Conservation (phyloP, 2,888 invertebrate genomes). For the Andrena hattorfiana region DNA sequence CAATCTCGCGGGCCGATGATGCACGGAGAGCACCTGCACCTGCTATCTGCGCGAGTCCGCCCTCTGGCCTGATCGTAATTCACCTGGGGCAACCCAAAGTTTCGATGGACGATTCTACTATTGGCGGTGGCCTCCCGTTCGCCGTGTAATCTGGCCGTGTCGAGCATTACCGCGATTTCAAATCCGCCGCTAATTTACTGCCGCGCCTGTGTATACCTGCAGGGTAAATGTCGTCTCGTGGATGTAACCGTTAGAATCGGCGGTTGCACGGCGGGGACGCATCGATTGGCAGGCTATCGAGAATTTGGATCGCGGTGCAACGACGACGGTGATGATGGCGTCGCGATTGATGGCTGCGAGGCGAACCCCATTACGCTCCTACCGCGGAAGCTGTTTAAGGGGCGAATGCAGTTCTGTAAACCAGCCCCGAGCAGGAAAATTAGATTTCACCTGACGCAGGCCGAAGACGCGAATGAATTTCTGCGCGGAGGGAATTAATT, state of each 20-base stretch:
- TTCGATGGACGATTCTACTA: conserved; percentile 16
- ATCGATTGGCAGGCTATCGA: conserved; percentile 20
- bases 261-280: neutral
- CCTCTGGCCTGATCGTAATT: neutral
- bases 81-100: conserved; percentile 18
- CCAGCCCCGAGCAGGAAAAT: conserved; percentile 35
- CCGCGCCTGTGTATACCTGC: conserved; percentile 21
- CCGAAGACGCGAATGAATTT: conserved; percentile 5
- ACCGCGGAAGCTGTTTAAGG: conserved; percentile 15
- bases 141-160: conserved; percentile 23
- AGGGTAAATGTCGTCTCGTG: conserved; percentile 16
- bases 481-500: conserved; percentile 11
- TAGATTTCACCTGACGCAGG: conserved; percentile 15
- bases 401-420: conserved; percentile 4
- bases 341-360: conserved; percentile 13
- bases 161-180: conserved; percentile 24
- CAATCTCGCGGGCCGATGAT: neutral
- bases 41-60: conserved; percentile 4
- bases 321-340: conserved; percentile 14
- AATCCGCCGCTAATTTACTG: conserved; percentile 41
- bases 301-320: neutral
- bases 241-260: conserved; percentile 1
- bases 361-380: conserved; percentile 34
- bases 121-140: conserved; percentile 32
- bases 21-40: neutral